Evolutionary conservation across 1,140 invertebrate genomes (phyloP).

Genomic region (Goniozus legneri): DNA sequence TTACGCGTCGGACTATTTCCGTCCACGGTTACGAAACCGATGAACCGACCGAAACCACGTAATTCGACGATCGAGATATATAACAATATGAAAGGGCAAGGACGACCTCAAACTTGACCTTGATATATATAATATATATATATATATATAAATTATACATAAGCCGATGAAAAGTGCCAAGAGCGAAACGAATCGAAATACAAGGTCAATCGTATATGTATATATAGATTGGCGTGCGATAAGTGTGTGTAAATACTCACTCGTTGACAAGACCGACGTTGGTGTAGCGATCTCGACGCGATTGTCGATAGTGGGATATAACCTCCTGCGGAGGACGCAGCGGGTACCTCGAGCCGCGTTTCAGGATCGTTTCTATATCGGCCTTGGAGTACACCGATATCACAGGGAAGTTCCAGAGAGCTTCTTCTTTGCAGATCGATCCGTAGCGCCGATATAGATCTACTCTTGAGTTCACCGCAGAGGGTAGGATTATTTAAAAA

Average conservation of each 20-base stretch:
- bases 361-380: conserved; percentile 76
- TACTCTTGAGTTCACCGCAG: conserved; percentile 50
- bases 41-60: too few species aligned
- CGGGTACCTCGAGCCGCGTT: conserved; percentile 68
- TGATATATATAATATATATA: too few species aligned
- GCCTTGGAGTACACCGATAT: conserved; percentile 72
- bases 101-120: conserved; percentile 20
- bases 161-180: too few species aligned
- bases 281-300: conserved; percentile 74
- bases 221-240: too few species aligned
- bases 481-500: too few species aligned
- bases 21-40: too few species aligned
- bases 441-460: conserved; percentile 63
- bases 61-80: conserved; percentile 2
- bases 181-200: too few species aligned
- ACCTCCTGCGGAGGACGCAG: conserved; percentile 80
- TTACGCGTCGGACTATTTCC: too few species aligned
- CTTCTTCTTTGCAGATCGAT: conserved; percentile 72
- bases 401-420: conserved; percentile 69
- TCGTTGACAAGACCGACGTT: conserved; percentile 79
- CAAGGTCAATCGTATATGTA: too few species aligned
- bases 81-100: conserved; percentile 2
- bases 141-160: too few species aligned
- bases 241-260: conserved; percentile 64
- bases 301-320: conserved; percentile 70